Evolutionary conservation across 2,888 invertebrate species (phyloP).

Genomic region (Lasioglossum oenotherae): DNA sequence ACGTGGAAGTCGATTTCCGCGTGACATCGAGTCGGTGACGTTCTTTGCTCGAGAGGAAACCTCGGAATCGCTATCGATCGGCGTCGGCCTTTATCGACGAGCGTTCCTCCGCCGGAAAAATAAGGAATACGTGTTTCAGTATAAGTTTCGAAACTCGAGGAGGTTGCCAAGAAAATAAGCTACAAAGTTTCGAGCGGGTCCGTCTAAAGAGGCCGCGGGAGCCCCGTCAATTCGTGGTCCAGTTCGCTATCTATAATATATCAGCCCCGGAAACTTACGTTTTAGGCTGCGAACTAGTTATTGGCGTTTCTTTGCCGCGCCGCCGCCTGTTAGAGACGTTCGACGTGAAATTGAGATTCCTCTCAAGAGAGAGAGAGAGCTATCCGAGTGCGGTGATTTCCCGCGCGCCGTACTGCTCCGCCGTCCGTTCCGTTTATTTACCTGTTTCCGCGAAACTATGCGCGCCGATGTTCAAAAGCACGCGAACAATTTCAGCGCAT

Average conservation of each 20-base stretch:
- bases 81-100: neutral
- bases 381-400: neutral
- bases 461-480: neutral
- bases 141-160: constrained; percentile 30
- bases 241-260: constrained; percentile 24
- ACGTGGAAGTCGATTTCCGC: constrained; percentile 11
- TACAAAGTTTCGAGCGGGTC: constrained; percentile 32
- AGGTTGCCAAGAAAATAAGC: constrained; percentile 50
- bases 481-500: neutral
- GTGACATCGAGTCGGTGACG: neutral
- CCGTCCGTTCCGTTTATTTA: neutral
- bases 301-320: neutral
- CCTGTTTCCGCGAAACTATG: neutral
- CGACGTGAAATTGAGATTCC: constrained; percentile 13
- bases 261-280: constrained; percentile 29
- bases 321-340: neutral
- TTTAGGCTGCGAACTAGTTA: constrained; percentile 23
- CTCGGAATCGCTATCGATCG: neutral
- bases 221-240: constrained; percentile 18
- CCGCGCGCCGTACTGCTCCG: neutral
- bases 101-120: neutral
- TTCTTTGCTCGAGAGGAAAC: neutral
- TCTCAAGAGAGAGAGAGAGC: neutral
- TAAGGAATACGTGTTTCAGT: constrained; percentile 28
- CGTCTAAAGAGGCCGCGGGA: constrained; percentile 9